phyloP scores from a whole-genome alignment of 2,797 vertebrate genomes.

The Lutjanus campechanus region DNA sequence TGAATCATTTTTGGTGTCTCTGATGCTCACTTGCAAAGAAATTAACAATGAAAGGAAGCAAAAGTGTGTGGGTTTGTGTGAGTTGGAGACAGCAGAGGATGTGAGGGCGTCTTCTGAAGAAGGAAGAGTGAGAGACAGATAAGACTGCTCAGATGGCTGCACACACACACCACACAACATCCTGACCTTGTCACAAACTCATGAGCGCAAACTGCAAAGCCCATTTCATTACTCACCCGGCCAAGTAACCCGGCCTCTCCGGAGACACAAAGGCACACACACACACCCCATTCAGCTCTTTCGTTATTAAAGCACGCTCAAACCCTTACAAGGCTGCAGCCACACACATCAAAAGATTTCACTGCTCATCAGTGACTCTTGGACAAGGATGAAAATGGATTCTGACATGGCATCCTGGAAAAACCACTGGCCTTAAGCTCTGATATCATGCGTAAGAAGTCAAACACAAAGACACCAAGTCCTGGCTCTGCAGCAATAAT shows the following conservation, averaged over 20 bases:
- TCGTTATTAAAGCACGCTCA: conserved; percentile 42
- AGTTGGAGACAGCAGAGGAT: not conserved
- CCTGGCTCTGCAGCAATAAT: not conserved
- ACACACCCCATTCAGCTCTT: conserved; percentile 31
- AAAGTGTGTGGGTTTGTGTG: conserved; percentile 4
- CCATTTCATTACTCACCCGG: conserved; percentile 57
- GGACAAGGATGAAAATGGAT: conserved; percentile 67
- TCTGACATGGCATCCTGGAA: conserved; percentile 52
- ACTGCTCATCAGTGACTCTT: conserved; percentile 55
- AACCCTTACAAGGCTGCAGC: conserved; percentile 30
- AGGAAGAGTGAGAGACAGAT: conserved; percentile 16
- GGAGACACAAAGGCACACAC: conserved; percentile 18
- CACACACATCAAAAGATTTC: conserved; percentile 45
- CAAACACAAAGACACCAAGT: not conserved
- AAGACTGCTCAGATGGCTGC: conserved; percentile 40
- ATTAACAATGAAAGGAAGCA: conserved; percentile 1
- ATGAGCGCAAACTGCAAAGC: conserved; percentile 49
- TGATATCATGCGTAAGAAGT: conserved; percentile 29
- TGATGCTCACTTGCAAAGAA: conserved; percentile 15
- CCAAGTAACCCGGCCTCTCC: conserved; percentile 29
- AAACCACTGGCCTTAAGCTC: conserved; percentile 34
- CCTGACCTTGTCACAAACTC: conserved; percentile 68
- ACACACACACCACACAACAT: conserved; percentile 41
- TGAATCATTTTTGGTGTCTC: too few relatives aligned
- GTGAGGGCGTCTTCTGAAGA: not conserved